Conservation (phyloP, 2,888 invertebrate species). For the Machimus atricapillus region DNA sequence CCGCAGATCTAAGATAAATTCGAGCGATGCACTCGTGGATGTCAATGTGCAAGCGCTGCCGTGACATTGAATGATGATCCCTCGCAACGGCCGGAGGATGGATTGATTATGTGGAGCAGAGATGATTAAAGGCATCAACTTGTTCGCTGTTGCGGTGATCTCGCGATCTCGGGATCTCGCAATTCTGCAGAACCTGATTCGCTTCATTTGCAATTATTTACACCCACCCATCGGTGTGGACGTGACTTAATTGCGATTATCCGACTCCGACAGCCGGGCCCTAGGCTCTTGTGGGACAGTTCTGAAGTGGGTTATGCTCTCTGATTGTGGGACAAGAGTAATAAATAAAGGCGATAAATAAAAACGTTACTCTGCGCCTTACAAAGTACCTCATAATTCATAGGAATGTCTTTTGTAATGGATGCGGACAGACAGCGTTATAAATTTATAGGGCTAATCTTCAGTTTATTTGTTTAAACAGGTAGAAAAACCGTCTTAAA, state of each 20-base stretch:
- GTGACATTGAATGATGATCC: slow-evolving; percentile 39
- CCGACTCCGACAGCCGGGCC: not conserved
- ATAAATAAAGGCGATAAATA: not conserved
- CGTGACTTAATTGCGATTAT: slow-evolving; percentile 11
- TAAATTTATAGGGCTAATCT: not conserved
- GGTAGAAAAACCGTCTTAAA: not conserved
- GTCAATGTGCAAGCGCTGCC: not conserved
- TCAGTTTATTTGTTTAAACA: not conserved
- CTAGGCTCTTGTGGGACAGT: not conserved
- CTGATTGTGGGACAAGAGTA: not conserved
- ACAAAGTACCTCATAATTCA: not conserved
- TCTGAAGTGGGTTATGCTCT: not conserved
- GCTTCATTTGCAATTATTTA: not conserved
- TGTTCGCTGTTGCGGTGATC: not conserved
- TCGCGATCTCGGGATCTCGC: not conserved
- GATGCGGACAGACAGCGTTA: not conserved
- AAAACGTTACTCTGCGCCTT: not conserved
- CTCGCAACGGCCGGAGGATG: not conserved
- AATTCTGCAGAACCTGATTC: not conserved
- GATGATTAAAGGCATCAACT: slow-evolving; percentile 15
- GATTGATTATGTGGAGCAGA: slow-evolving; percentile 10
- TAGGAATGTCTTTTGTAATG: not conserved
- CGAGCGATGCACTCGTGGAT: not conserved
- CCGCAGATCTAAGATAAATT: slow-evolving; percentile 17
- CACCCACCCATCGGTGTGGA: not conserved